Evolutionary conservation across 2,113 vertebrate species (phyloP).

Genomic region (Salvelinus namaycush): DNA sequence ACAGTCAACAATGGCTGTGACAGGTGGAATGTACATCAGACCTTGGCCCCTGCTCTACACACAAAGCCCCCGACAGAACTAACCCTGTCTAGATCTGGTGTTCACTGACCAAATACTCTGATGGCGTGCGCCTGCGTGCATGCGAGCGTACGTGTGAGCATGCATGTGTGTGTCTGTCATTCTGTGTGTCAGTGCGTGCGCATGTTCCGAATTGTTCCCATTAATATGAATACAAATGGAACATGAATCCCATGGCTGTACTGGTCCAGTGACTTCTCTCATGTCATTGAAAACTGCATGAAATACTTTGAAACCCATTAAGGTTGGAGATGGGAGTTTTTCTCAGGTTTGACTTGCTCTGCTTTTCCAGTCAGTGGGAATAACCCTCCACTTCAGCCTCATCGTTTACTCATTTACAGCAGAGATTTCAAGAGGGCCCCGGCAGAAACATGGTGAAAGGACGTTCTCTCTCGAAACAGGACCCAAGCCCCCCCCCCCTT

Average conservation of each 20-base stretch:
- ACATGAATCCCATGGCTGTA: too few species aligned
- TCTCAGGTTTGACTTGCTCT: slow-evolving; percentile 16
- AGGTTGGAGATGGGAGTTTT: neutral
- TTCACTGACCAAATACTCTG: slow-evolving; percentile 11
- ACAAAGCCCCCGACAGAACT: neutral
- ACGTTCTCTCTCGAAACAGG: slow-evolving; percentile 64
- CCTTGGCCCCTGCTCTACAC: neutral
- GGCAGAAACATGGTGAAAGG: slow-evolving; percentile 48
- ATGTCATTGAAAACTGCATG: neutral
- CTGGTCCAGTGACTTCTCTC: too few species aligned
- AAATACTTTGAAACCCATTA: neutral
- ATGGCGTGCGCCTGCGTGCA: neutral
- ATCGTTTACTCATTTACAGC: slow-evolving; percentile 57
- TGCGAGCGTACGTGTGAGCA: neutral
- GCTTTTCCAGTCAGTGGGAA: slow-evolving; percentile 34
- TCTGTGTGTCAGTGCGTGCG: neutral
- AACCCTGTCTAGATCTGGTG: slow-evolving; percentile 15
- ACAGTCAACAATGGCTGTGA: slow-evolving; percentile 36
- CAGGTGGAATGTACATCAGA: slow-evolving; percentile 46
- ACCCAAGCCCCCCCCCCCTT: slow-evolving; percentile 71
- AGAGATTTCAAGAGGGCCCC: slow-evolving; percentile 50
- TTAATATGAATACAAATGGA: neutral
- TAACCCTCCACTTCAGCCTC: slow-evolving; percentile 27
- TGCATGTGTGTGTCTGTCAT: neutral
- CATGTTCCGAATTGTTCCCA: neutral